These are phyloP conservation scores for Conomelus anceps DNA, from an alignment of 2,888 invertebrate species.

Conservation along the genomic window DNA sequence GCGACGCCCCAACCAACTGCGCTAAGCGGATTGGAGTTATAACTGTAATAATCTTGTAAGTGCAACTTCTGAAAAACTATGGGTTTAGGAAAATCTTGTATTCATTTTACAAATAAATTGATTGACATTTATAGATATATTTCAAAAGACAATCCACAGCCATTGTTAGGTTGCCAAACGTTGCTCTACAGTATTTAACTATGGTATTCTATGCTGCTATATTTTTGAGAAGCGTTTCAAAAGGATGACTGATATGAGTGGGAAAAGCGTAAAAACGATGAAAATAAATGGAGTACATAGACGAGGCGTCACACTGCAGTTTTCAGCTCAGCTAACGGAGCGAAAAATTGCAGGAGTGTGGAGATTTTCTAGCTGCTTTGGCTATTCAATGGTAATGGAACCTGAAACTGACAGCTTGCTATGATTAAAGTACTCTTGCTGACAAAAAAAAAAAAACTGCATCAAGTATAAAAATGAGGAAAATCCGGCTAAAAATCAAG, in stretches of 20 bases:
- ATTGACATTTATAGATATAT: too few species aligned
- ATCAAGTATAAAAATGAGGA: too few species aligned
- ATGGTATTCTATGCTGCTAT: not conserved
- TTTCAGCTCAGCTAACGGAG: not conserved
- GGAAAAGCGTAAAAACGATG: not conserved
- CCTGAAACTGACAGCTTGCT: too few species aligned
- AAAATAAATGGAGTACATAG: not conserved
- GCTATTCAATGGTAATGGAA: not conserved
- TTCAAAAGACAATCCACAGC: too few species aligned
- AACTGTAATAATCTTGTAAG: too few species aligned
- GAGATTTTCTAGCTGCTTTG: not conserved
- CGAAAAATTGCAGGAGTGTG: not conserved
- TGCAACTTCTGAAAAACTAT: too few species aligned
- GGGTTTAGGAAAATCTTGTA: too few species aligned
- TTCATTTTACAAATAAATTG: too few species aligned
- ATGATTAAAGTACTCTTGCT: not conserved
- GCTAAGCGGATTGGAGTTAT: too few species aligned
- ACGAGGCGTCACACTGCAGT: not conserved
- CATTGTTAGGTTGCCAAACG: too few species aligned
- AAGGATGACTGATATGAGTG: not conserved
- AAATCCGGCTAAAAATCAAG: not conserved
- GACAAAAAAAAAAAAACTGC: not conserved
- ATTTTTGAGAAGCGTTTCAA: not conserved
- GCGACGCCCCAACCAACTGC: too few species aligned
- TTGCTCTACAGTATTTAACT: too few species aligned